phyloP scores from a whole-genome alignment of 2,797 vertebrate genomes.

The Xiphophorus birchmanni region DNA sequence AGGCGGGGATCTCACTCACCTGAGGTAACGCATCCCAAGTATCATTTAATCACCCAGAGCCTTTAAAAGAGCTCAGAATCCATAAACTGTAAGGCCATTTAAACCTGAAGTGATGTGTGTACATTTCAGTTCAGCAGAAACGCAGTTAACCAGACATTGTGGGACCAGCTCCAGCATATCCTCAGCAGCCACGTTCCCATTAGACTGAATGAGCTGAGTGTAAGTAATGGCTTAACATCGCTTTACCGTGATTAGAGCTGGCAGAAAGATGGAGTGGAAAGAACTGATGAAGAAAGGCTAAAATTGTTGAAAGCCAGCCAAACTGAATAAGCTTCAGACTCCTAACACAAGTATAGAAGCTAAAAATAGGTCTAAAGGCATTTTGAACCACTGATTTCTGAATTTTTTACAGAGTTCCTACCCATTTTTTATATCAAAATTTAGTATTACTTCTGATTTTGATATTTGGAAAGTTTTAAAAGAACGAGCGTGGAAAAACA shows the following conservation, averaged over 20 bases:
- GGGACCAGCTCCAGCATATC: constrained; percentile 60
- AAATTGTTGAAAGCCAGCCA: constrained; percentile 31
- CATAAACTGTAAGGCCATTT: constrained; percentile 37
- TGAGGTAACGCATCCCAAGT: constrained; percentile 50
- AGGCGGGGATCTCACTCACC: constrained; percentile 32
- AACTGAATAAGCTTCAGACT: constrained; percentile 30
- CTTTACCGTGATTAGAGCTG: constrained; percentile 64
- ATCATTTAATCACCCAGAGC: constrained; percentile 39
- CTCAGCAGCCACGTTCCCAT: constrained; percentile 61
- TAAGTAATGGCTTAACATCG: constrained; percentile 55
- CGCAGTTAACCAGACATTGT: constrained; percentile 56
- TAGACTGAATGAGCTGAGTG: constrained; percentile 59
- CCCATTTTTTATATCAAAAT: not conserved
- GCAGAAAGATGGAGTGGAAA: constrained; percentile 44
- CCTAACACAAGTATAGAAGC: constrained; percentile 12
- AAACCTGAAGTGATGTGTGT: constrained; percentile 40
- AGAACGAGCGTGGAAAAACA: not conserved
- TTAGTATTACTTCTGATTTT: not conserved
- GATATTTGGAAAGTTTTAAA: not conserved
- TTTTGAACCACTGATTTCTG: not conserved
- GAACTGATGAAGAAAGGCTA: constrained; percentile 45
- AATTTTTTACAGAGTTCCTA: not conserved
- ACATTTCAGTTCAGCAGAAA: constrained; percentile 47
- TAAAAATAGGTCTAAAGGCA: not conserved
- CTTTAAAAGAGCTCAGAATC: constrained; percentile 54